Conservation (phyloP, 2,113 vertebrate species). For the Mellivora capensis region DNA sequence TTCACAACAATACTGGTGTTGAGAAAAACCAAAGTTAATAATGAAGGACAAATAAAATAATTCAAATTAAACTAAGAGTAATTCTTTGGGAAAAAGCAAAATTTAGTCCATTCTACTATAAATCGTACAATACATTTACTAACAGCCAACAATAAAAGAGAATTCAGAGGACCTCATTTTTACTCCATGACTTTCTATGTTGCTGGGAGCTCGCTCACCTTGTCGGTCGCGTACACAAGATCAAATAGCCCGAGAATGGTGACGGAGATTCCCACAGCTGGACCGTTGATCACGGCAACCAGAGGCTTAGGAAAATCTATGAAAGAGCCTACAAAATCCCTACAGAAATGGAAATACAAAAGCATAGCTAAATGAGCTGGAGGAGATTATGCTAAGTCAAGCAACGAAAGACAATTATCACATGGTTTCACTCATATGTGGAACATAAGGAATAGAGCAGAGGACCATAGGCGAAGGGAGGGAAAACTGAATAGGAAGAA, state of each 20-base stretch:
- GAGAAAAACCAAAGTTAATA: not conserved
- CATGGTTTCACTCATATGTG: not conserved
- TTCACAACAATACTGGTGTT: not conserved
- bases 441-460: not conserved
- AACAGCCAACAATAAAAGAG: not conserved
- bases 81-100: not conserved
- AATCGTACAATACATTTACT: not conserved
- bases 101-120: not conserved
- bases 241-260: conserved; percentile 88
- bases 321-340: conserved; percentile 83
- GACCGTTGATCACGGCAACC: conserved; percentile 88
- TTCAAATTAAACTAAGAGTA: not conserved
- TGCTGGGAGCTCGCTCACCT: conserved; percentile 74
- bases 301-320: conserved; percentile 93
- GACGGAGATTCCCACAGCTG: conserved; percentile 87
- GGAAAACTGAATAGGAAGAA: too few relatives aligned
- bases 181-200: accelerated
- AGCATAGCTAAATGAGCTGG: not conserved
- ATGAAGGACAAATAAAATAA: not conserved
- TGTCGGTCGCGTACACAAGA: conserved; percentile 86
- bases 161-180: not conserved
- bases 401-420: not conserved
- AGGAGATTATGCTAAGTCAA: not conserved
- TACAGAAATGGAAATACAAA: conserved; percentile 63
- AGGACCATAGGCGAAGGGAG: not conserved